Evolutionary conservation across 2,113 vertebrate genomes (phyloP).

Genomic region (Chamaetylas fuelleborni): DNA sequence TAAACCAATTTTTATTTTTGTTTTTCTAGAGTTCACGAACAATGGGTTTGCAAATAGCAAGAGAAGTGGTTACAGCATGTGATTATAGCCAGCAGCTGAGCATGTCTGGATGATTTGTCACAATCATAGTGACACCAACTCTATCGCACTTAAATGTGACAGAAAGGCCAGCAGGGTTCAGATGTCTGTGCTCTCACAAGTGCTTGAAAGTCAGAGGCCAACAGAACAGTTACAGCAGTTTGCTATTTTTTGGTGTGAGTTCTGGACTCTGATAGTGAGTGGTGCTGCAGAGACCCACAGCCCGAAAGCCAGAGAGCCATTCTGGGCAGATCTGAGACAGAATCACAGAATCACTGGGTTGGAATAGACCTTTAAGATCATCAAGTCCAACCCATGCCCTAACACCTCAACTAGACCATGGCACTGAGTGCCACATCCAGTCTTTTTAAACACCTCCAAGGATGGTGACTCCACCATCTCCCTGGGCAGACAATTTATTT

Average conservation of each 20-base stretch:
- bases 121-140: not conserved
- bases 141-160: not conserved
- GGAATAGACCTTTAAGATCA: too few species aligned
- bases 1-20: not conserved
- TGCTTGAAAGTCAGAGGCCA: not conserved
- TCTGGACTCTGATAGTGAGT: not conserved
- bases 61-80: not conserved
- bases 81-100: not conserved
- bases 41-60: slow-evolving; percentile 15
- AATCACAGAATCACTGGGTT: too few species aligned
- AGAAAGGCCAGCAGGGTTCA: not conserved
- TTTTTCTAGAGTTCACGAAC: not conserved
- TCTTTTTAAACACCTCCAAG: too few species aligned
- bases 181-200: not conserved
- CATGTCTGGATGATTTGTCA: not conserved
- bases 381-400: too few species aligned
- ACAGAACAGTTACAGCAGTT: not conserved
- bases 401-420: too few species aligned
- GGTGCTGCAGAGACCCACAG: not conserved
- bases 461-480: too few species aligned
- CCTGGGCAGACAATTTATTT: too few species aligned
- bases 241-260: not conserved
- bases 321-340: not conserved
- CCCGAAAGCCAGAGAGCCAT: not conserved
- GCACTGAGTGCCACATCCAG: too few species aligned